Evolutionary conservation across 2,888 invertebrate species (phyloP).

Genomic region (Apotomis betuletana): DNA sequence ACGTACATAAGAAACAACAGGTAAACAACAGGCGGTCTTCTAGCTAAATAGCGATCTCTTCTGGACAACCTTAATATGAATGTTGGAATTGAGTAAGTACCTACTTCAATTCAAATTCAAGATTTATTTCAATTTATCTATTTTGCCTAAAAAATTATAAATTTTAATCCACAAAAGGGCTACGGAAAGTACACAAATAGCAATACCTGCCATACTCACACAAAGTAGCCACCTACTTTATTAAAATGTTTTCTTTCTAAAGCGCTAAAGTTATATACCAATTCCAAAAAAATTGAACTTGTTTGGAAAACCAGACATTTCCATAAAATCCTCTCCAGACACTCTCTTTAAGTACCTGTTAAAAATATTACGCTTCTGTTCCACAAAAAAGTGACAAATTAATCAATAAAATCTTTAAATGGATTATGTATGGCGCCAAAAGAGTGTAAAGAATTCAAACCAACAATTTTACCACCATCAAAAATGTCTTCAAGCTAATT

Average conservation of each 20-base stretch:
- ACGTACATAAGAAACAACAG: no score
- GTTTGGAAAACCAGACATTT: background rate
- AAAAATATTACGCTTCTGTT: conserved; percentile 30
- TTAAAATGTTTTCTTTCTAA: background rate
- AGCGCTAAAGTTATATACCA: background rate
- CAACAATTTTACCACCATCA: background rate
- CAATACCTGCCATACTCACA: no score
- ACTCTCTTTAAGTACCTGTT: conserved; percentile 29
- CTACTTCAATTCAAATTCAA: no score
- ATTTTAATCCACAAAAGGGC: no score
- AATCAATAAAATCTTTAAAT: conserved; percentile 59
- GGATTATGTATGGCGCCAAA: conserved; percentile 65
- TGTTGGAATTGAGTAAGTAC: no score
- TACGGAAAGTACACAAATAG: no score
- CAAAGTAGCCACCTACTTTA: no score
- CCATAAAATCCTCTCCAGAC: background rate
- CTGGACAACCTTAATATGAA: no score
- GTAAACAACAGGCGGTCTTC: no score
- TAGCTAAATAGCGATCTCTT: no score
- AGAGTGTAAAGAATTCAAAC: conserved; percentile 50
- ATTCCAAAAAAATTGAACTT: background rate
- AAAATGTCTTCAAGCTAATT: conserved; percentile 26
- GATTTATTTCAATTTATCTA: no score
- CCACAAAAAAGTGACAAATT: conserved; percentile 52
- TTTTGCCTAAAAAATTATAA: no score